Evolutionary conservation across 23 tunicate genomes (phyloP).

Genomic region (Pegea sp.): DNA sequence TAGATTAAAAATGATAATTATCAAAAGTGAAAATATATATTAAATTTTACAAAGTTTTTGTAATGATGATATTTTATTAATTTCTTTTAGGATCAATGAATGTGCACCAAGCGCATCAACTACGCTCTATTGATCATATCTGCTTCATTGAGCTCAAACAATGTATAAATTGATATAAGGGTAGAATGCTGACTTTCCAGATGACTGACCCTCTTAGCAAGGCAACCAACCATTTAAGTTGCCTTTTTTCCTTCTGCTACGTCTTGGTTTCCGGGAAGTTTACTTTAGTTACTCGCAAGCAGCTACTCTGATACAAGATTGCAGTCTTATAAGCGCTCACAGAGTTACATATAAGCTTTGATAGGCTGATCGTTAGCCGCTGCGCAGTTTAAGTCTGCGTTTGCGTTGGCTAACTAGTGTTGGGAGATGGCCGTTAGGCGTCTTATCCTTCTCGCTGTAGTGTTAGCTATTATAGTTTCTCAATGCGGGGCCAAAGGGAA

Average conservation of each 20-base stretch:
- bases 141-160: not conserved
- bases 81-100: too few relatives aligned
- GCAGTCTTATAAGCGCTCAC: too few relatives aligned
- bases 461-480: not conserved
- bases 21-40: too few relatives aligned
- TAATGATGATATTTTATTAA: too few relatives aligned
- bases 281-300: not conserved
- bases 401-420: too few relatives aligned
- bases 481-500: not conserved
- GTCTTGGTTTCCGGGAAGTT: not conserved
- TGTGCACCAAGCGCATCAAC: too few relatives aligned
- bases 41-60: too few relatives aligned
- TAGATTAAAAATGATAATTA: too few relatives aligned
- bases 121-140: not conserved
- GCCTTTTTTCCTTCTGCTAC: not conserved
- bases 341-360: not conserved
- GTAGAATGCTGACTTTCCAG: too few relatives aligned
- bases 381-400: slow-evolving; percentile 1
- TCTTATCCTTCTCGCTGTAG: not conserved
- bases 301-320: slow-evolving; percentile 1
- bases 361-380: not conserved
- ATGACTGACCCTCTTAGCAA: too few relatives aligned
- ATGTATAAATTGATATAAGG: not conserved
- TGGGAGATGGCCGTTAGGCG: not conserved
- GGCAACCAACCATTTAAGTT: not conserved